Evolutionary conservation across 2,113 vertebrate species (phyloP).

Genomic region (Carettochelys insculpta): DNA sequence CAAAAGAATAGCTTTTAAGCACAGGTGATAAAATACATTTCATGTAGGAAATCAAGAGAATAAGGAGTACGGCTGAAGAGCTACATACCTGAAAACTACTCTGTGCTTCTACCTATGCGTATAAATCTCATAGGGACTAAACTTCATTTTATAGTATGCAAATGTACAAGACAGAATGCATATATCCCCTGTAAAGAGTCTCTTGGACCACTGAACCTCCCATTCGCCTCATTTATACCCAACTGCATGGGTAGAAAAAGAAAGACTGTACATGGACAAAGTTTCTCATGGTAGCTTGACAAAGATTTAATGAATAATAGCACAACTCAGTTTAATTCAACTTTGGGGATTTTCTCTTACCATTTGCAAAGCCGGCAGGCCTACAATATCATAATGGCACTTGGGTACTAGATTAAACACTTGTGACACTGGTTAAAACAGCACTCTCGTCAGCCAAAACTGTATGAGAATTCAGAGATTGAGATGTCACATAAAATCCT

Average conservation of each 20-base stretch:
- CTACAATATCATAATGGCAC: not conserved
- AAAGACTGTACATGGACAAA: not conserved
- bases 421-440: not conserved
- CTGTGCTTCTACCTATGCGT: not conserved
- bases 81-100: not conserved
- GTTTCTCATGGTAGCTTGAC: constrained; percentile 15
- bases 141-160: not conserved
- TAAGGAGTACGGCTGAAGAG: not conserved
- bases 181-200: not conserved
- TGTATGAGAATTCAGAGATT: not conserved
- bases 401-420: not conserved
- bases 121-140: not conserved
- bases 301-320: constrained; percentile 17
- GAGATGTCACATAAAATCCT: not conserved
- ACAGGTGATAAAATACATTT: not conserved
- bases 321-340: not conserved
- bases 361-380: not conserved
- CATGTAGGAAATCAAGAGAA: not conserved
- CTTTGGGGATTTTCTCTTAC: not conserved
- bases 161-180: not conserved
- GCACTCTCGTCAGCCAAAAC: not conserved
- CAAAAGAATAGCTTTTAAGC: not conserved
- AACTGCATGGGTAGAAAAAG: not conserved
- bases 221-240: not conserved
- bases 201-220: not conserved